Evolutionary conservation across 2,113 vertebrate species (phyloP).

Genomic region (Pungitius pungitius): DNA sequence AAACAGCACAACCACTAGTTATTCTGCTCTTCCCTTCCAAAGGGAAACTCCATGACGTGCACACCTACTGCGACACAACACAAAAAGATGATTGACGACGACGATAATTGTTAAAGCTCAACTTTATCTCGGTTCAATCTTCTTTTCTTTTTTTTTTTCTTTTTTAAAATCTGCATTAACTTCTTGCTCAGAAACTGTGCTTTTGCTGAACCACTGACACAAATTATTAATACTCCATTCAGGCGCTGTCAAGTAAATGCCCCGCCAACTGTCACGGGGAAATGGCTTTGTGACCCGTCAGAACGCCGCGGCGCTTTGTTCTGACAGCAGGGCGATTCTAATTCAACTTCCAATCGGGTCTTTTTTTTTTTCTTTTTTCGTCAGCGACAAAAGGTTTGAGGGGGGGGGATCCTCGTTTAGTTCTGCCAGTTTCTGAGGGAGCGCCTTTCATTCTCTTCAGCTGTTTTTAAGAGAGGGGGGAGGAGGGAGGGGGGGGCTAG

Average conservation of each 20-base stretch:
- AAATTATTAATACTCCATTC: slow-evolving; percentile 39
- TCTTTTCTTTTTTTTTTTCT: slow-evolving; percentile 9
- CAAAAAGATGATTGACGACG: neutral
- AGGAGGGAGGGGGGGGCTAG: no score
- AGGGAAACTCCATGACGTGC: neutral
- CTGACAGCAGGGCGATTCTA: slow-evolving; percentile 29
- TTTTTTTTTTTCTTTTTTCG: no score
- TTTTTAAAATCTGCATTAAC: slow-evolving; percentile 13
- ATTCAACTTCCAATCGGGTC: slow-evolving; percentile 31
- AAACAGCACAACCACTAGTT: neutral
- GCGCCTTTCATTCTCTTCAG: neutral
- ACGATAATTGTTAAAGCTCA: neutral
- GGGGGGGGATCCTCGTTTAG: neutral
- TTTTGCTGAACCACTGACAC: slow-evolving; percentile 11
- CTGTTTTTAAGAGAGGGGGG: neutral
- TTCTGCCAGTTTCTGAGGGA: no score
- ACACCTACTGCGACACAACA: neutral
- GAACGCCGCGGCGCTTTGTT: slow-evolving; percentile 9
- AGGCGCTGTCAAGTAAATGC: slow-evolving; percentile 20
- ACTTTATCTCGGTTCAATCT: neutral
- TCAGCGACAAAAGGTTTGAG: neutral
- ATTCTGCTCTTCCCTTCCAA: neutral
- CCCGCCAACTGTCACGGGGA: slow-evolving; percentile 12
- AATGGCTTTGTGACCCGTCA: slow-evolving; percentile 22
- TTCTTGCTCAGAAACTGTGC: slow-evolving; percentile 6